Base-by-base conservation (phyloP, 2,113 vertebrate genomes). In the Suncus etruscus region DNA sequence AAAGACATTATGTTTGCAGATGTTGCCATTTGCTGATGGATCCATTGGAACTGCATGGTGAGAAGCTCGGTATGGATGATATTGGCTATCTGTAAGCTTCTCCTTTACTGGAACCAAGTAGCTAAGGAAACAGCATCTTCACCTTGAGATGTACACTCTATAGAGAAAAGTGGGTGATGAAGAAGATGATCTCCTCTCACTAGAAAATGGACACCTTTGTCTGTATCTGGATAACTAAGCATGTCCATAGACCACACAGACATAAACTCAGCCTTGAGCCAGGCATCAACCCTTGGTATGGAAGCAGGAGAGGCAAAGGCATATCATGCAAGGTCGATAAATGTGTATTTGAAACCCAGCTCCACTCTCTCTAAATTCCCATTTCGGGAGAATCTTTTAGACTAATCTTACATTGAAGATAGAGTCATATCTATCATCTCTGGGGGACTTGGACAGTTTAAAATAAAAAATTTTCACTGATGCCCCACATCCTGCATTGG, bases 21-120 rank as follows among this genome's bases (percentile, higher is more conserved):
- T 76, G 81, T 91, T 96, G 87, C 91, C 93, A 24, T 92, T 93
- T 92, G 91, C 92, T 92, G 93, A 89, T 91, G 89, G 79, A 74
- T 69, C 87, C 65, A 87, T 68, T 75, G 79, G 93, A 77, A 63
- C 72, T 51, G 27, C 54, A 68, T 63, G 72, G 45, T 76, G 82
- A 78, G 63, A 93, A 50, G 74, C 68, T 78, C 45, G 15, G 80
- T 87, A 72, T 84, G 91, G 92, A 51, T 90, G 74, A 94, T 54
- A 79, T 82, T 90, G 89, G 85, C 89, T 92, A 95, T 94, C 87
- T 95, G 93, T 29, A 39, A 39, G 39, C 39, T 39, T 3, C 39
- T 39, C 39, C 39, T 39, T 39, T 5, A 39, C 39, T 39, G 39
- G 39, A 39, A 39, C 39, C 39, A 39, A 39, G 39, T 39, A 39